These are phyloP conservation scores for Cephus rjabovi DNA, from an alignment of 2,888 invertebrate genomes.

Conservation along the genomic window DNA sequence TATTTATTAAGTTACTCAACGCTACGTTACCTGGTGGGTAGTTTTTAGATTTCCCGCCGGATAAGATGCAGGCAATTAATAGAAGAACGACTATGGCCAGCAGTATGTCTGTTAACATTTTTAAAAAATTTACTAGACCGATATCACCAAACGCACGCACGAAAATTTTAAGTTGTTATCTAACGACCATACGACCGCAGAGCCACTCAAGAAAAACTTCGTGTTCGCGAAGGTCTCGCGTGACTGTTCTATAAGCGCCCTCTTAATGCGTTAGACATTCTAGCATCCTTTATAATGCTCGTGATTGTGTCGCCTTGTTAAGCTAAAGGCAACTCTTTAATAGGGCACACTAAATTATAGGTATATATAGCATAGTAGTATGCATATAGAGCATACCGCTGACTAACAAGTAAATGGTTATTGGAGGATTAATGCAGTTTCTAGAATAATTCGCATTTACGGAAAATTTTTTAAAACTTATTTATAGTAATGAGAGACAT, in stretches of 20 bases:
- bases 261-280: neutral
- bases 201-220: neutral
- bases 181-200: neutral
- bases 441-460: neutral
- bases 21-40: constrained; percentile 15
- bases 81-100: constrained; percentile 4
- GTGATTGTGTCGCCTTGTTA: neutral
- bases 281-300: neutral
- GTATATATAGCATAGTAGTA: neutral
- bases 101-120: neutral
- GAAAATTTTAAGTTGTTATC: neutral
- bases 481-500: neutral
- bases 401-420: neutral
- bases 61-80: neutral
- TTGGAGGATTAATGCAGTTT: neutral
- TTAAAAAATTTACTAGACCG: neutral
- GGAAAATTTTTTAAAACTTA: neutral
- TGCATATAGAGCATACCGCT: neutral
- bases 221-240: neutral
- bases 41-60: constrained; percentile 4
- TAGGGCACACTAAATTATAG: neutral
- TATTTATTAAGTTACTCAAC: neutral
- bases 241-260: neutral
- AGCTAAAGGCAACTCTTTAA: neutral
- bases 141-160: constrained; percentile 1